phyloP scores from a whole-genome alignment of 2,888 invertebrate genomes.

The Hirtodrosophila confusa region DNA sequence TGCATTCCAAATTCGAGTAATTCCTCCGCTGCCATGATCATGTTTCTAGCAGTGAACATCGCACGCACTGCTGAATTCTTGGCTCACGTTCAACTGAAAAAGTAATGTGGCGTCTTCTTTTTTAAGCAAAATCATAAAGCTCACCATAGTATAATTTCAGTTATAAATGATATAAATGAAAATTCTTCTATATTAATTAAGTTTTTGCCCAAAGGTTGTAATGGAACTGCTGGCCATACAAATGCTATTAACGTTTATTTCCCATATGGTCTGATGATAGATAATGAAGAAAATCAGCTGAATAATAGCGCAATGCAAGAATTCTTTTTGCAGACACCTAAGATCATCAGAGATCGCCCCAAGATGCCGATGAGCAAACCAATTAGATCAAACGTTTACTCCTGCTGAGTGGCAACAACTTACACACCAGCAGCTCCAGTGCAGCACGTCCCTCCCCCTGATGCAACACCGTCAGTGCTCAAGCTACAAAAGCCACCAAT shows the following conservation, averaged over 20 bases:
- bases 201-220: too few species aligned
- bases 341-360: constrained; percentile 30
- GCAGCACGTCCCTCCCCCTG: constrained; percentile 6
- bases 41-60: too few species aligned
- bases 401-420: constrained; percentile 74
- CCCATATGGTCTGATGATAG: constrained; percentile 26
- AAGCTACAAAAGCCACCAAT: constrained; percentile 53
- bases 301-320: constrained; percentile 15
- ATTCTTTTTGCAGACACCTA: constrained; percentile 33
- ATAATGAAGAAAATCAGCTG: constrained; percentile 23
- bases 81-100: neutral
- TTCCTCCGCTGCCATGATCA: too few species aligned
- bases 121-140: too few species aligned
- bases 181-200: too few species aligned
- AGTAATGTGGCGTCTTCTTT: neutral
- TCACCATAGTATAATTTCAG: too few species aligned
- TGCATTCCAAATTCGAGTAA: neutral
- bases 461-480: constrained; percentile 37
- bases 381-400: constrained; percentile 80
- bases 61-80: neutral
- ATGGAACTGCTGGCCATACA: neutral
- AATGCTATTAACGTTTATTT: constrained; percentile 6
- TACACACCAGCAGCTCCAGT: constrained; percentile 35
- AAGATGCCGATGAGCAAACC: constrained; percentile 66
- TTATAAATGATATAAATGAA: too few species aligned